Percentiles rank a stretch among this genome's conserved stretches.
Evolutionary conservation across 2,113 vertebrate genomes (phyloP).

Genomic region (Nipponia nippon): DNA sequence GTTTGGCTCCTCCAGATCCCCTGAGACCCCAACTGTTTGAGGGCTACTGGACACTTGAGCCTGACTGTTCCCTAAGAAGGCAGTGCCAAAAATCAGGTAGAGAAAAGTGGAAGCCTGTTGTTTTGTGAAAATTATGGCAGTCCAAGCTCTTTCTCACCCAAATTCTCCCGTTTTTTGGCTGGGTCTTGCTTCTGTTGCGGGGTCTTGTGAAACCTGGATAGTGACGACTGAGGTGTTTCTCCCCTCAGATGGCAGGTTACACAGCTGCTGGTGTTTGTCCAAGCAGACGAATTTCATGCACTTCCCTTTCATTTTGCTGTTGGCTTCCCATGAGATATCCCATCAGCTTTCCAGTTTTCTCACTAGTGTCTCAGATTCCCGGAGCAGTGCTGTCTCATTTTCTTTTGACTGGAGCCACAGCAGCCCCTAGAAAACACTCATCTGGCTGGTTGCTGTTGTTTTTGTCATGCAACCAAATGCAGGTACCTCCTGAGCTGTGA

Average conservation of each 20-base stretch:
- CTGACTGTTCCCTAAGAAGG: neutral
- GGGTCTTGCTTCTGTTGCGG: neutral
- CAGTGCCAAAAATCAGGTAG: neutral
- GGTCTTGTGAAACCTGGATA: neutral
- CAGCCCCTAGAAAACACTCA: neutral
- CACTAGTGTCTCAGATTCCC: rapidly evolving
- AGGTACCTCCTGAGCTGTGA: neutral
- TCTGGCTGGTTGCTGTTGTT: neutral
- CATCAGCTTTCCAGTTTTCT: neutral
- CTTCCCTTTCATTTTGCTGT: neutral
- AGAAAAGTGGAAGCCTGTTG: neutral
- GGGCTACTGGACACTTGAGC: neutral
- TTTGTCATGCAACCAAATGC: neutral
- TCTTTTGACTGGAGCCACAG: neutral
- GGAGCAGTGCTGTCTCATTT: neutral
- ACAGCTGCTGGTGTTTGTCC: neutral
- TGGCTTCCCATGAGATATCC: neutral
- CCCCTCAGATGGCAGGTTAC: neutral
- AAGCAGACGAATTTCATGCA: neutral
- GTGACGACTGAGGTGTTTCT: neutral
- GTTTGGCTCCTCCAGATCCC: neutral
- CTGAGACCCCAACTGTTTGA: neutral
- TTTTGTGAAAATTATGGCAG: neutral
- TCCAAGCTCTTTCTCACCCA: neutral
- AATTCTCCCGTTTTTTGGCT: neutral